Evolutionary conservation across 2,113 vertebrate genomes (phyloP), one percentile per base, ranked within the genome.

Genomic region (Sorex fumeus): DNA sequence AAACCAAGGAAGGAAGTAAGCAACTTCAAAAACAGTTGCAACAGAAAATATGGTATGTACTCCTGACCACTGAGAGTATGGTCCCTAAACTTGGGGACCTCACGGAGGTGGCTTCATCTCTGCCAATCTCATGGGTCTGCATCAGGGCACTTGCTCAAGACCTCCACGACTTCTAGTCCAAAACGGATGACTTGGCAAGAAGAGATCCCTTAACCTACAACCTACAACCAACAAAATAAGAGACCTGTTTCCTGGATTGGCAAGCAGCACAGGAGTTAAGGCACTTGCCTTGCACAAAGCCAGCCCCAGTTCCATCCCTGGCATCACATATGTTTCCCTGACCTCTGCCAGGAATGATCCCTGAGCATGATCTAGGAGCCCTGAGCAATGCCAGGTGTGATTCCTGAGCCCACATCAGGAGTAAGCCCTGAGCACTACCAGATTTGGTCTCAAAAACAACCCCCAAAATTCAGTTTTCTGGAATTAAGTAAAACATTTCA

Each of bases 1-100:
- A 87, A 50, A 43, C 45, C 57, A 62, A 28, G 18, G 76, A 71
- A 87, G 84, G 47, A 62, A 28, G 18, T 71, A 71, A 87, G 84
- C 21, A 86, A 79, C 34, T 18, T 93, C 62, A 53, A n/a, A 66
- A 88, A 13, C 40, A 81, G 60, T 43, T 25, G 25, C 6, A 36
- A 36, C 40, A 32, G 82, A 53, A 53, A 15, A 67, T 19, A 8
- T 2, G 45, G 34, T 69, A 72, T 32, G 76, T 3, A 21, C 12
- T 32, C 34, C 13, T 60, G 19, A 34, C 69, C 27, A 34, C 0
- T 2, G 57, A n/a, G 5, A 2, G 19, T 4, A 3, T 43, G 45
- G n/a, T 3, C 1, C 74, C 40, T 4, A 27, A 21, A 67, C 32
- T 32, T 60, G 47, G 13, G 13, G 13, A 50, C 0, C 23, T 25